Base-by-base conservation (phyloP, 2,888 invertebrate species). In the Caenorhabditis becei region DNA sequence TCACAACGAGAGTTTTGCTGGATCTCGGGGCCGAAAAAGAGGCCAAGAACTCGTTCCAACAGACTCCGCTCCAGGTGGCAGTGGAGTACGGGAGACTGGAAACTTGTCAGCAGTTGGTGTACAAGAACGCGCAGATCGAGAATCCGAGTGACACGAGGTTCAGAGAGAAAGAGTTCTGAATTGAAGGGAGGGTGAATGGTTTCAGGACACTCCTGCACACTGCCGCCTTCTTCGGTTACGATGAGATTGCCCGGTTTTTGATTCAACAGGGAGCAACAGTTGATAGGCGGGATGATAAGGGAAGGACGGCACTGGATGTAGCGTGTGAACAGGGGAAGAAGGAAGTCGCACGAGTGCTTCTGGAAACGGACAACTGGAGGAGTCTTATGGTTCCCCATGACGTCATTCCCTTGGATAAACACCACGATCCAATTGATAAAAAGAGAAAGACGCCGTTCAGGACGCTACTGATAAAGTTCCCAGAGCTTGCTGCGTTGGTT, bases 61-160 rank as follows among this genome's bases (percentile, higher is more conserved):
- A 92, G 92, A 92, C 92, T 1, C 92, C 92, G 18, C 90, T 93
- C 14, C 92, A 92, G 86, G 92, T 92, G 88, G 92, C 93, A 8
- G 92, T 92, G 10, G 91, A 91, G 16, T 88, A 90, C 67, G 92
- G 92, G 16, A 37, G 63, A 26, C 26, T 78, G 26, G 82, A 72
- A 20, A 69, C 80, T 4, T 78, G 82, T n/a, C 77, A 83, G 23
- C 59, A 70, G 35, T 56, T 86, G 24, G 80, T 84, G n/a, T 44
- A 47, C 26, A 80, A 71, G n/a, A 80, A 75, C 35, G 86, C 84
- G 16, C 65, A 58, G 16, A 90, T 93, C 16, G 92, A 93, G 85
- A 91, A 92, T 11, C 89, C 90, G 24, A 65, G 70, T 53, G 84
- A 86, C 18, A 49, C 79, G 16, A 85, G 70, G 74, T 80, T 20